Evolutionary conservation across 2,888 invertebrate species (phyloP).

Genomic region (Seira ritae): DNA sequence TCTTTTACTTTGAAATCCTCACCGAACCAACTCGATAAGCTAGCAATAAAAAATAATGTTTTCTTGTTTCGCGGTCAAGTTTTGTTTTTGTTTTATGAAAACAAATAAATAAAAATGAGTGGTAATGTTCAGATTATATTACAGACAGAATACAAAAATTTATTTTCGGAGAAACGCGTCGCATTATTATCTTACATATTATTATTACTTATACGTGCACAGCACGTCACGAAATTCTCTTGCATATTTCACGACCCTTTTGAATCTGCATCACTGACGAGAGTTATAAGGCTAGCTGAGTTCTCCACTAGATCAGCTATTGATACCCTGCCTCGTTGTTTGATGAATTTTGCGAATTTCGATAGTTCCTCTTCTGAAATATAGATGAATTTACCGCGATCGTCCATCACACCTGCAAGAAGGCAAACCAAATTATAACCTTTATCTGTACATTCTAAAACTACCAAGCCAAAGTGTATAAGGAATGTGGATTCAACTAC

Average conservation of each 20-base stretch:
- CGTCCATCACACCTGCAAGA: slow-evolving; percentile 93
- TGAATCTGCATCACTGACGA: neutral
- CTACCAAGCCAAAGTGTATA: slow-evolving; percentile 4
- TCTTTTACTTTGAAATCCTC: slow-evolving; percentile 55
- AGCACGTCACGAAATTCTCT: too few species aligned
- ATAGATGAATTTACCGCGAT: slow-evolving; percentile 99
- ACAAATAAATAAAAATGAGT: too few species aligned
- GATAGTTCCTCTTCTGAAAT: slow-evolving; percentile 93
- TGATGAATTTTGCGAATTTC: slow-evolving; percentile 96
- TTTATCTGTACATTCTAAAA: neutral
- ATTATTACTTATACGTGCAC: too few species aligned
- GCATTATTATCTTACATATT: too few species aligned
- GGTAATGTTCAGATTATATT: too few species aligned
- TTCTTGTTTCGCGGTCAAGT: too few species aligned
- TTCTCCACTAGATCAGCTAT: slow-evolving; percentile 95
- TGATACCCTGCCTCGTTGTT: slow-evolving; percentile 94
- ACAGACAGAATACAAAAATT: too few species aligned
- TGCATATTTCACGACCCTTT: too few species aligned
- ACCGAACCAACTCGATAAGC: slow-evolving; percentile 44
- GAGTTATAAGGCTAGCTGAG: slow-evolving; percentile 81
- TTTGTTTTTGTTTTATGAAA: too few species aligned
- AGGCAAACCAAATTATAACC: neutral
- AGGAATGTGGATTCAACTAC: slow-evolving; percentile 70
- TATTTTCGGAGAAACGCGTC: too few species aligned
- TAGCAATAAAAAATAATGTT: neutral